phyloP scores from a whole-genome alignment of 2,113 vertebrate species.

The Sterna hirundo region DNA sequence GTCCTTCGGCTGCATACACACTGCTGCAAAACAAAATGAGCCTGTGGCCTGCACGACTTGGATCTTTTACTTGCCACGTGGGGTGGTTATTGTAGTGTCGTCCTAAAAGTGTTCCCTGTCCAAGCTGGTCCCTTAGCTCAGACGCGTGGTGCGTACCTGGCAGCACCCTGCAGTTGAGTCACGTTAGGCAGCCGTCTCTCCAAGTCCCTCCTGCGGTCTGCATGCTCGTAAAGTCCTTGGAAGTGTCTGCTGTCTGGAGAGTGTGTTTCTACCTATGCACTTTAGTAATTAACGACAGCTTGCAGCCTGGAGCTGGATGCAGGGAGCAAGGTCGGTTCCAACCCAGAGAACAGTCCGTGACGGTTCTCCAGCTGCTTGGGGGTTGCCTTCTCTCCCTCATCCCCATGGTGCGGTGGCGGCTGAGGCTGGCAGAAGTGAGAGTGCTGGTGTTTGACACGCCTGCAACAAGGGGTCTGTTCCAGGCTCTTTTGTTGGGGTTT shows the following conservation, averaged over 20 bases:
- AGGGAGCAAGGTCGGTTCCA: background rate
- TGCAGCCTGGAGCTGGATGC: background rate
- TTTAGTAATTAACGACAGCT: background rate
- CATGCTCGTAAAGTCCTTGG: background rate
- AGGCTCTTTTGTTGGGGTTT: background rate
- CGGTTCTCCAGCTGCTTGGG: background rate
- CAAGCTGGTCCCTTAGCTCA: background rate
- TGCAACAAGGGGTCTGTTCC: background rate
- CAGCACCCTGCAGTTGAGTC: background rate
- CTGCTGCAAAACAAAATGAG: background rate
- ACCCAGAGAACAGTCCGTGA: background rate
- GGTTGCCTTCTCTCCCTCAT: background rate
- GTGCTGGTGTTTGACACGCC: rapidly evolving
- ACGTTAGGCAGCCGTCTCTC: background rate
- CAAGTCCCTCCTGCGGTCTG: background rate
- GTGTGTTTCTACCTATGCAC: background rate
- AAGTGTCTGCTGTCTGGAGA: background rate
- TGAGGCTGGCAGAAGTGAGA: background rate
- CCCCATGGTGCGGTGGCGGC: background rate
- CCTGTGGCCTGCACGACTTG: background rate
- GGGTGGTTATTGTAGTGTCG: background rate
- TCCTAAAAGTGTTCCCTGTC: background rate
- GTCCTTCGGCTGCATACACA: background rate
- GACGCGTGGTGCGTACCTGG: background rate
- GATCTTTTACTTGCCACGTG: background rate